Conservation (phyloP, 2,113 vertebrate species). For the Hymenochirus boettgeri region DNA sequence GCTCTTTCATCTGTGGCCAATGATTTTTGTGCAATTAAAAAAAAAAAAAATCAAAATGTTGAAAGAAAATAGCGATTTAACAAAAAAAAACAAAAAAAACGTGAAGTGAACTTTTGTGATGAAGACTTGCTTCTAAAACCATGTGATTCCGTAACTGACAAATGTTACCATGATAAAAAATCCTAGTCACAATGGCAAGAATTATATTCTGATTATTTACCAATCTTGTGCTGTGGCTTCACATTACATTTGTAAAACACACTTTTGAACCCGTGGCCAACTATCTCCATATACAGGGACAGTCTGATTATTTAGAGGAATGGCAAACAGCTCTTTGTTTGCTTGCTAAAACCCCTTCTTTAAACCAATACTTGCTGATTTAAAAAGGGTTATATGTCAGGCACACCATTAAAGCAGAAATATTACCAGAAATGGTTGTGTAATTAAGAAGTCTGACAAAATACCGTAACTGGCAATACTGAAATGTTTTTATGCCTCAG, state of each 20-base stretch:
- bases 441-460: conserved; percentile 53
- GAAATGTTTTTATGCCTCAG: conserved; percentile 56
- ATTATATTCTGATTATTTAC: background rate
- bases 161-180: too few species aligned
- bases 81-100: too few species aligned
- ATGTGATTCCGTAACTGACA: too few species aligned
- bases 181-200: background rate
- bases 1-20: too few species aligned
- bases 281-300: conserved; percentile 2
- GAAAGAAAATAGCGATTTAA: too few species aligned
- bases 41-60: too few species aligned
- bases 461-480: conserved; percentile 63
- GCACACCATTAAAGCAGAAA: conserved; percentile 22
- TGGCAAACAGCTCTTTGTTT: conserved; percentile 13
- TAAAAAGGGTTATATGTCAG: conserved; percentile 9
- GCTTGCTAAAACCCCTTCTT: background rate
- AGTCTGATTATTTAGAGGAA: background rate
- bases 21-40: too few species aligned
- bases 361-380: conserved; percentile 20
- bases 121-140: too few species aligned
- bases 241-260: background rate
- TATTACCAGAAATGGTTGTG: conserved; percentile 43
- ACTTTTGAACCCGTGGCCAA: conserved; percentile 10
- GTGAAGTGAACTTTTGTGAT: too few species aligned
- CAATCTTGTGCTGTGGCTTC: background rate